These are phyloP conservation scores for Heliopora coerulea DNA, from an alignment of 92 coral and sea anemone genomes.

Conservation along the genomic window DNA sequence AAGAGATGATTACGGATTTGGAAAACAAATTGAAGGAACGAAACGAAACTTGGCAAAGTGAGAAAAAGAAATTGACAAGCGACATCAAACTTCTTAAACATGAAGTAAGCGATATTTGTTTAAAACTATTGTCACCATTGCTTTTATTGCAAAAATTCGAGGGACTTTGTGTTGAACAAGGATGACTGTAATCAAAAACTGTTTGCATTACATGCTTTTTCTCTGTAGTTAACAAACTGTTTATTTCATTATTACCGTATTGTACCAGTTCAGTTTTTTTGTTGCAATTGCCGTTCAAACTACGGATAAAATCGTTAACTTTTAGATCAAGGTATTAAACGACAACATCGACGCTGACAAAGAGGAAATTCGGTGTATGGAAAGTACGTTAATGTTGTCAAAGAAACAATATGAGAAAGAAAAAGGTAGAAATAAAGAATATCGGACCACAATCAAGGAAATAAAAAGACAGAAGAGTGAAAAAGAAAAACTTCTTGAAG, in stretches of 20 bases:
- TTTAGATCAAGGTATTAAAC: constrained; percentile 65
- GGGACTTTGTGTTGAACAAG: no score
- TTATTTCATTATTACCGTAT: no score
- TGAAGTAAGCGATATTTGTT: constrained; percentile 55
- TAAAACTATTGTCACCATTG: background rate
- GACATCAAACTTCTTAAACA: constrained; percentile 87
- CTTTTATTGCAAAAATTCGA: no score
- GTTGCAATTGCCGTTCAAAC: no score
- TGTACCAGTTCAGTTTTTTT: no score
- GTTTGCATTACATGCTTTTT: no score
- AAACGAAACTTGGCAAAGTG: constrained; percentile 77
- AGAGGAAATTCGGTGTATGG: constrained; percentile 71
- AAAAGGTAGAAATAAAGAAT: constrained; percentile 64
- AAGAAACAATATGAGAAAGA: constrained; percentile 79
- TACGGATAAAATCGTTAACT: background rate
- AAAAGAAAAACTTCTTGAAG: constrained; percentile 54
- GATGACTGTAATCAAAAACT: no score
- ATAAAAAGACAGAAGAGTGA: constrained; percentile 59
- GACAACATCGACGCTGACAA: constrained; percentile 81
- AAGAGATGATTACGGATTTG: constrained; percentile 73
- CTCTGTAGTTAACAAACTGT: no score
- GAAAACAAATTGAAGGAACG: constrained; percentile 79
- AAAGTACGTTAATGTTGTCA: constrained; percentile 77
- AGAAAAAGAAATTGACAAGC: constrained; percentile 74
- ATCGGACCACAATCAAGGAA: constrained; percentile 66